Conservation (phyloP, 2,797 vertebrate species). For the Meriones psammophilus region DNA sequence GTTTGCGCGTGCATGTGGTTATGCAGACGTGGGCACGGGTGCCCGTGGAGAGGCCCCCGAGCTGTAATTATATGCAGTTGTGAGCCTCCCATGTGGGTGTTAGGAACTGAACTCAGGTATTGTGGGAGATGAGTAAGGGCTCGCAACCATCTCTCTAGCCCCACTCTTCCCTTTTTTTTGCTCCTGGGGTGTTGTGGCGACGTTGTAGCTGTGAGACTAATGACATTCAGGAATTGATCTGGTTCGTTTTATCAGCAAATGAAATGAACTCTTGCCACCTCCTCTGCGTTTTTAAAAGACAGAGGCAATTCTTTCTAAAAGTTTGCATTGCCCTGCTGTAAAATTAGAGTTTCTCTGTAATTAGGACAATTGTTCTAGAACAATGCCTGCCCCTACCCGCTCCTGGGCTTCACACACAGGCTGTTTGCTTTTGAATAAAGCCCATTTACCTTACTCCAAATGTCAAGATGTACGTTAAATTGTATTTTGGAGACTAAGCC, state of each 20-base stretch:
- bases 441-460: slow-evolving; percentile 24
- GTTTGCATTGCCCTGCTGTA: not conserved
- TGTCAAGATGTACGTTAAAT: slow-evolving; percentile 45
- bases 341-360: slow-evolving; percentile 57
- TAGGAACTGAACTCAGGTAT: not conserved
- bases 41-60: not conserved
- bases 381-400: not conserved
- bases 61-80: no score
- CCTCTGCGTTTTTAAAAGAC: not conserved
- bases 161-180: not conserved
- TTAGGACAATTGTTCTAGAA: slow-evolving; percentile 31
- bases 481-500: slow-evolving; percentile 38
- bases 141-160: not conserved
- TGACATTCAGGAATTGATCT: not conserved
- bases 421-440: not conserved
- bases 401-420: not conserved
- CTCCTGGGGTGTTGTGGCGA: not conserved
- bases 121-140: no score
- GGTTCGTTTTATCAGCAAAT: not conserved
- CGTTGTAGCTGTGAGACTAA: not conserved
- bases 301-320: slow-evolving; percentile 55
- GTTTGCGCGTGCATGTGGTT: not conserved
- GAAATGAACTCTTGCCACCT: not conserved
- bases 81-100: not conserved
- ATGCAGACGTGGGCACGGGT: not conserved